Evolutionary conservation across 2,888 invertebrate species (phyloP).

Genomic region (Linyphia triangularis): DNA sequence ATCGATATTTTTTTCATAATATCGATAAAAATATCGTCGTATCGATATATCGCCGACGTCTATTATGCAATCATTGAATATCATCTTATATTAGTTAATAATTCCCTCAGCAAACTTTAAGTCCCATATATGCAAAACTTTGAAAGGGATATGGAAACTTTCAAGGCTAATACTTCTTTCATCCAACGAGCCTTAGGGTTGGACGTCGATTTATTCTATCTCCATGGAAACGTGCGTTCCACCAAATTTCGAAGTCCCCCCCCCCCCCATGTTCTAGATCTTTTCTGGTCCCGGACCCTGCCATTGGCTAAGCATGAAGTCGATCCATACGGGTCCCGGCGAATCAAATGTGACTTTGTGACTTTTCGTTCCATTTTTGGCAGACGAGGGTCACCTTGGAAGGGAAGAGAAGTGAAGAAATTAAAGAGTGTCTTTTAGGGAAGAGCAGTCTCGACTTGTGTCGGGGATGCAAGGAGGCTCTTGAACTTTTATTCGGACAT

Average conservation of each 20-base stretch:
- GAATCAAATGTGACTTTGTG: slow-evolving; percentile 72
- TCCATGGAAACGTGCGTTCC: slow-evolving; percentile 68
- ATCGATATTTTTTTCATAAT: no score
- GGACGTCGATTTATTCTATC: slow-evolving; percentile 68
- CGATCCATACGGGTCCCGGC: slow-evolving; percentile 58
- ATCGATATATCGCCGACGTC: no score
- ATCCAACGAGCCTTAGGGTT: no score
- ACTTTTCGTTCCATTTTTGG: slow-evolving; percentile 38
- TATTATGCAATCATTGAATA: no score
- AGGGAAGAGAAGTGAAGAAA: neutral
- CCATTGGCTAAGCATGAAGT: slow-evolving; percentile 59
- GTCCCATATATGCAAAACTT: no score
- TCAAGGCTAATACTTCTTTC: no score
- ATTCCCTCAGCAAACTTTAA: no score
- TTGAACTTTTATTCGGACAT: slow-evolving; percentile 11
- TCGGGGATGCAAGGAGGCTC: neutral
- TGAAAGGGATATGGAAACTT: no score
- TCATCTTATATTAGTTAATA: no score
- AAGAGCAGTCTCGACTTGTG: neutral
- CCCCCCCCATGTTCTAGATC: slow-evolving; percentile 19
- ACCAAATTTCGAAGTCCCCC: slow-evolving; percentile 67
- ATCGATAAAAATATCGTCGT: no score
- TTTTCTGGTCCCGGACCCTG: slow-evolving; percentile 8
- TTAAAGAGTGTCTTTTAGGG: slow-evolving; percentile 11
- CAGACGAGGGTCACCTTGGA: slow-evolving; percentile 68